Conservation (phyloP, 1,140 invertebrate species). For the Procambarus virginalis region DNA sequence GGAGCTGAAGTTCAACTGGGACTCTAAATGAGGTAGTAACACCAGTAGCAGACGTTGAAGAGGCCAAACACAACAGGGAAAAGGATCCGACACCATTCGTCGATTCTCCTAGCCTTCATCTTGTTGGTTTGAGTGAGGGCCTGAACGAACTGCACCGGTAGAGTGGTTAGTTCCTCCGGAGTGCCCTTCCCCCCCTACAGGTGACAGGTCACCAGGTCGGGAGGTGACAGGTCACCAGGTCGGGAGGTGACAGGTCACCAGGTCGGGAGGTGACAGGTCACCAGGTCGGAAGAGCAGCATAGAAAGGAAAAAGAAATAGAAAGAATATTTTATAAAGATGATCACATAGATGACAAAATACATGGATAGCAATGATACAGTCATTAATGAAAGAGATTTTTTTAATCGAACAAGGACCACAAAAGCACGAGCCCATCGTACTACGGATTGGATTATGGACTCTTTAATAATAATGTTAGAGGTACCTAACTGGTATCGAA, state of each 20-base stretch:
- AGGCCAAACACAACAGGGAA: constrained; percentile 17
- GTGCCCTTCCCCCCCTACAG: background rate
- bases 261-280: background rate
- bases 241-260: background rate
- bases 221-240: background rate
- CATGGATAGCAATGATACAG: no score
- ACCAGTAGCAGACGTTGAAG: constrained; percentile 41
- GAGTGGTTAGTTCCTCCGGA: background rate
- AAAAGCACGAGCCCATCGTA: no score
- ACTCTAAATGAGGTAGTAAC: constrained; percentile 17
- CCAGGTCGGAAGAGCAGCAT: no score
- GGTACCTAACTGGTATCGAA: no score
- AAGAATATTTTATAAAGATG: no score
- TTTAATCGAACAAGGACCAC: no score
- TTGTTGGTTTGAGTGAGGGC: constrained; percentile 25
- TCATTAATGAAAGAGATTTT: no score
- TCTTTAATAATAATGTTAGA: no score
- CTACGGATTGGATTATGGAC: no score
- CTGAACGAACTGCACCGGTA: constrained; percentile 5
- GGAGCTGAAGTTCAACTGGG: no score
- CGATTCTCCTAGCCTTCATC: constrained; percentile 18
- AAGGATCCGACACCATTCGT: constrained; percentile 22
- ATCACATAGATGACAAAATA: no score
- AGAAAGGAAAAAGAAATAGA: no score
- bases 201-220: background rate